These are phyloP conservation scores for Diabrotica undecimpunctata DNA, from an alignment of 1,140 invertebrate species.

Conservation along the genomic window DNA sequence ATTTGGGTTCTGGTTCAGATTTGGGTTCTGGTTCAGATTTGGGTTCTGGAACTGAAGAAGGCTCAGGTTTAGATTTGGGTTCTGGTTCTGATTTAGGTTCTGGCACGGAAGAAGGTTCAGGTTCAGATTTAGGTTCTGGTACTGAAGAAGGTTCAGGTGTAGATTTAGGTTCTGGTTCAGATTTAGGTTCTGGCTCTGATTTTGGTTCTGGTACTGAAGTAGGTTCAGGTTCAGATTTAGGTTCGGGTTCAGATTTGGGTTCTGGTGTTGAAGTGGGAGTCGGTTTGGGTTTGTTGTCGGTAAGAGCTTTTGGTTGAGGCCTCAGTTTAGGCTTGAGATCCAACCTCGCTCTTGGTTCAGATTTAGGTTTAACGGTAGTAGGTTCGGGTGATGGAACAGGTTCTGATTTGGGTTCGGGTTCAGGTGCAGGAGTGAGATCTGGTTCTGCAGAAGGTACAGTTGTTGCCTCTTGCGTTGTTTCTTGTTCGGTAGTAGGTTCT, in stretches of 20 bases:
- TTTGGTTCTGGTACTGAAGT: slow-evolving; percentile 43
- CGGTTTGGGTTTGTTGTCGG: slow-evolving; percentile 47
- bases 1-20: slow-evolving; percentile 47
- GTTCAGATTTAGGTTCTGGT: slow-evolving; percentile 41
- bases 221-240: slow-evolving; percentile 44
- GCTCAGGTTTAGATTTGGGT: slow-evolving; percentile 44
- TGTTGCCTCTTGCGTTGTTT: slow-evolving; percentile 49
- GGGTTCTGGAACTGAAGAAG: slow-evolving; percentile 42
- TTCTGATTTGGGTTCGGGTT: slow-evolving; percentile 44
- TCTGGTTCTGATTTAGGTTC: slow-evolving; percentile 47
- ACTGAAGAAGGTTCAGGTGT: slow-evolving; percentile 44
- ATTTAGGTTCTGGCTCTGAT: slow-evolving; percentile 48
- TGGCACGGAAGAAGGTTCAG: slow-evolving; percentile 49
- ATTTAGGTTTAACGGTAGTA: slow-evolving; percentile 35
- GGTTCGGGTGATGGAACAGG: slow-evolving; percentile 46
- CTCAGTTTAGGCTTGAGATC: neutral
- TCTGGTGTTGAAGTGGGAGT: slow-evolving; percentile 49
- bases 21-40: slow-evolving; percentile 47
- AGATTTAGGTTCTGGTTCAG: slow-evolving; percentile 47
- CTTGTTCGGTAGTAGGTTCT: slow-evolving; percentile 46
- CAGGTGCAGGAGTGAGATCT: slow-evolving; percentile 42
- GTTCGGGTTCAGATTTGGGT: slow-evolving; percentile 45
- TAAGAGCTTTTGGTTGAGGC: slow-evolving; percentile 8
- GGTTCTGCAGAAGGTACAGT: slow-evolving; percentile 47
- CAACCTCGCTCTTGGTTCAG: slow-evolving; percentile 37